phyloP scores from a whole-genome alignment of 92 coral and sea anemone genomes.

The Phenganax marumi region DNA sequence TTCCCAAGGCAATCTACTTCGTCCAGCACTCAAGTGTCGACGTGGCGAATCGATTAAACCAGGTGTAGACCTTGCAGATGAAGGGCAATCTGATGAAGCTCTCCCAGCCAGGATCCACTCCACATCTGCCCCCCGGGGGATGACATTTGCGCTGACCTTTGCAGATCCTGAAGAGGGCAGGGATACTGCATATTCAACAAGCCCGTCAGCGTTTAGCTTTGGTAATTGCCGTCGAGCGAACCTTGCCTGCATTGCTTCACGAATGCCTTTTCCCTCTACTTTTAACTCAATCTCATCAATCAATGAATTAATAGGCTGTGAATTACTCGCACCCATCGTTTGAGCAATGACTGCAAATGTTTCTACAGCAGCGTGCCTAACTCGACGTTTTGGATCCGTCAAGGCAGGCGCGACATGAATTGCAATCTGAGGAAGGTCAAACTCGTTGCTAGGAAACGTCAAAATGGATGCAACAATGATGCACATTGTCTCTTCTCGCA shows the following conservation, averaged over 20 bases:
- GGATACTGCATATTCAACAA: slow-evolving; percentile 95
- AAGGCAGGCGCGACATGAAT: slow-evolving; percentile 87
- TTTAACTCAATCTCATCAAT: slow-evolving; percentile 82
- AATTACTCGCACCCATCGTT: slow-evolving; percentile 96
- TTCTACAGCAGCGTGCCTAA: slow-evolving; percentile 95
- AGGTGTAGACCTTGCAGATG: slow-evolving; percentile 88
- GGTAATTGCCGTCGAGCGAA: slow-evolving; percentile 98
- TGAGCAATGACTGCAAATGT: slow-evolving; percentile 98
- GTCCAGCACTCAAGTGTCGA: slow-evolving; percentile 90
- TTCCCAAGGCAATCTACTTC: slow-evolving; percentile 93
- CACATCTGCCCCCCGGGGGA: slow-evolving; percentile 94
- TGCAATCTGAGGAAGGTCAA: slow-evolving; percentile 86
- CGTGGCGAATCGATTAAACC: slow-evolving; percentile 94
- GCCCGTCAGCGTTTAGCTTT: slow-evolving; percentile 88
- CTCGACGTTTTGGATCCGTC: slow-evolving; percentile 87
- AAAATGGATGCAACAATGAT: slow-evolving; percentile 88
- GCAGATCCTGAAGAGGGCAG: slow-evolving; percentile 85
- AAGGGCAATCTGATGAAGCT: slow-evolving; percentile 71
- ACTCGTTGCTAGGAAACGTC: slow-evolving; percentile 94
- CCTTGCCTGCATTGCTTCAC: slow-evolving; percentile 94
- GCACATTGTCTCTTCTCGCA: slow-evolving; percentile 93
- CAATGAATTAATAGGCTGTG: slow-evolving; percentile 84
- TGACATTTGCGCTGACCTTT: slow-evolving; percentile 63
- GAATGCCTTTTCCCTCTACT: slow-evolving; percentile 92
- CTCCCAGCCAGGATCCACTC: slow-evolving; percentile 99